Evolutionary conservation across 1,140 invertebrate genomes (phyloP).

Genomic region (Drosophila hydei): DNA sequence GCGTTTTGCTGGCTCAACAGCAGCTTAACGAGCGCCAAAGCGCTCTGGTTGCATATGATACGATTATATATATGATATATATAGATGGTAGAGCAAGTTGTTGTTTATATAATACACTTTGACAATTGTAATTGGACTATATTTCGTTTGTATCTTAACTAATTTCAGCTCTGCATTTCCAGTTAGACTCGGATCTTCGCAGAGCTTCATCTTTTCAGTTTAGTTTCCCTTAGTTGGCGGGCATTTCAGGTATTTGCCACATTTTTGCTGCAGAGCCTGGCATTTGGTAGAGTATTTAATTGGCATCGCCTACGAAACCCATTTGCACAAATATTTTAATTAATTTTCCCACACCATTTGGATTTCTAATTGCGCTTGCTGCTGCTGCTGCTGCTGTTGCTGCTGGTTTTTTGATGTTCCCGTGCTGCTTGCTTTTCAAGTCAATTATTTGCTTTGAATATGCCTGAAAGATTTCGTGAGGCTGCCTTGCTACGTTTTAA

Average conservation of each 20-base stretch:
- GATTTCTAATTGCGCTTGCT: slow-evolving; percentile 61
- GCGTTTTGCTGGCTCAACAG: slow-evolving; percentile 1
- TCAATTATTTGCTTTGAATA: slow-evolving; percentile 77
- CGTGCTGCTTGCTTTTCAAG: slow-evolving; percentile 55
- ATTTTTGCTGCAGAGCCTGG: background rate
- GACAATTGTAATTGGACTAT: no score
- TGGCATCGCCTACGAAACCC: background rate
- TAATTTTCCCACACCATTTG: slow-evolving; percentile 55
- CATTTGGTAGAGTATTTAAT: slow-evolving; percentile 18
- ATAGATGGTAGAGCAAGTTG: background rate
- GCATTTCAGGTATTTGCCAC: background rate
- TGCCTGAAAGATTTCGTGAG: slow-evolving; percentile 60
- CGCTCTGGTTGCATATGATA: background rate
- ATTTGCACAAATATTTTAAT: slow-evolving; percentile 62
- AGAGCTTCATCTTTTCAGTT: no score
- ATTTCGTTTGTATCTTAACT: no score
- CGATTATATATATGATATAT: background rate
- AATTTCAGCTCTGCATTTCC: no score
- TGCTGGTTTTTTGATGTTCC: slow-evolving; percentile 30
- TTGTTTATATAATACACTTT: no score
- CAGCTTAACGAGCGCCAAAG: slow-evolving; percentile 52
- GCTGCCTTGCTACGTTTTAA: slow-evolving; percentile 41
- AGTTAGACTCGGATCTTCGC: no score
- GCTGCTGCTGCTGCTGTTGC: background rate
- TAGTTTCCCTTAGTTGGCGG: background rate